Evolutionary conservation across 64 coral and sea anemone species (phyloP).

Genomic region (Pocillopora damicornis): DNA sequence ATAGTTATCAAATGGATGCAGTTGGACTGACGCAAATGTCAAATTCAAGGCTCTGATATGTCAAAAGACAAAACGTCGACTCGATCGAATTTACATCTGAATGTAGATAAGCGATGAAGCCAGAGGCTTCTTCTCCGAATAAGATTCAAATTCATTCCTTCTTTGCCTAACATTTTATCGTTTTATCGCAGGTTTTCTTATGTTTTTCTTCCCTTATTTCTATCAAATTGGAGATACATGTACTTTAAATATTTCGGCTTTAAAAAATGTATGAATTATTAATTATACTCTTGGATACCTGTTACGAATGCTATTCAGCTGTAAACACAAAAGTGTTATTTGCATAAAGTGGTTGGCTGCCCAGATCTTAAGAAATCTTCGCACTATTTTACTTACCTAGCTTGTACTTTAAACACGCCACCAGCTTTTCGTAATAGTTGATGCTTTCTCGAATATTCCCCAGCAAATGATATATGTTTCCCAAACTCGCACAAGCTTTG

Average conservation of each 20-base stretch:
- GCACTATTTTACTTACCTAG: slow-evolving; percentile 55
- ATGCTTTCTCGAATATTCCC: slow-evolving; percentile 89
- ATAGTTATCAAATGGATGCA: no score
- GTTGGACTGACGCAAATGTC: no score
- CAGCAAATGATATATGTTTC: slow-evolving; percentile 80
- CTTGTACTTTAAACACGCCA: slow-evolving; percentile 88
- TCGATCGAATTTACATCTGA: not conserved
- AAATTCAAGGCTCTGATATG: no score
- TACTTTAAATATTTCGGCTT: not conserved
- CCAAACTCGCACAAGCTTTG: slow-evolving; percentile 82
- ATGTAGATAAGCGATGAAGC: not conserved
- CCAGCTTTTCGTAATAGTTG: slow-evolving; percentile 78
- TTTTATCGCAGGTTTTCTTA: not conserved
- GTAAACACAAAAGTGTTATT: not conserved
- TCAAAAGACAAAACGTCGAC: no score
- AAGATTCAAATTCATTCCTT: not conserved
- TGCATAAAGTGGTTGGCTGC: not conserved
- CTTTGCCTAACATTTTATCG: not conserved
- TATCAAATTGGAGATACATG: not conserved
- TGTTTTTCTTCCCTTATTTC: not conserved
- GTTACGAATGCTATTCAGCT: not conserved
- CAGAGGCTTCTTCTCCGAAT: no score
- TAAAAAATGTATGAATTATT: slow-evolving; percentile 27
- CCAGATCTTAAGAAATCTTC: not conserved
- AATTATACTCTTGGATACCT: not conserved